Conservation (phyloP, 2,797 vertebrate species). For the Okamejei kenojei region DNA sequence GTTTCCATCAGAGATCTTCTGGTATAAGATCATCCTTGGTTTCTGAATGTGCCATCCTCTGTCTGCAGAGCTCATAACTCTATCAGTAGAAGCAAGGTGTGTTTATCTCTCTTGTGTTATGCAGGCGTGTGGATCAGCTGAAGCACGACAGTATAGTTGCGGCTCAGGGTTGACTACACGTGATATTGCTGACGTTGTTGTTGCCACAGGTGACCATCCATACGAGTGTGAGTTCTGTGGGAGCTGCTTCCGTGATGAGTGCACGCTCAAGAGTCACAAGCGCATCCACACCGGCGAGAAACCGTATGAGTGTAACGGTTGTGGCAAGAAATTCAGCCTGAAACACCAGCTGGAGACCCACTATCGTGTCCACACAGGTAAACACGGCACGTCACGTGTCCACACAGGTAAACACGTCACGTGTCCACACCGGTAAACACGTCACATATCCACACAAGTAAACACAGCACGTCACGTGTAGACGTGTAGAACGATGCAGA, state of each 20-base stretch:
- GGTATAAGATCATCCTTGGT: not conserved
- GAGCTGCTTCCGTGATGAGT: slow-evolving; percentile 96
- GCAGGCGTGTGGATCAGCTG: too few relatives aligned
- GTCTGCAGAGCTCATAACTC: not conserved
- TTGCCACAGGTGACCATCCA: slow-evolving; percentile 80
- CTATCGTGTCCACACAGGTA: slow-evolving; percentile 95
- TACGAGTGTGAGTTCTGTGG: slow-evolving; percentile 98
- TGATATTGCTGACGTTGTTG: not conserved
- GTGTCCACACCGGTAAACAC: too few relatives aligned
- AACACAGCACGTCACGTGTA: too few relatives aligned
- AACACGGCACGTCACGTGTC: not conserved
- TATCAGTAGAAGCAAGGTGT: not conserved
- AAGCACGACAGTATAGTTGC: not conserved
- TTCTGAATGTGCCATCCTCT: not conserved
- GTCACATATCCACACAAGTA: too few relatives aligned
- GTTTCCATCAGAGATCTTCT: not conserved
- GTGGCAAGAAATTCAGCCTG: slow-evolving; percentile 96
- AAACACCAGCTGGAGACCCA: slow-evolving; percentile 99
- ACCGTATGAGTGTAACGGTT: slow-evolving; percentile 96
- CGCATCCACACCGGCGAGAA: slow-evolving; percentile 98
- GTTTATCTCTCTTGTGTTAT: not conserved
- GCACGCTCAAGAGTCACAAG: slow-evolving; percentile 92
- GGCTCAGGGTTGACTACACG: not conserved
- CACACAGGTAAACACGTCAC: too few relatives aligned
- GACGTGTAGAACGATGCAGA: too few relatives aligned